Evolutionary conservation across 2,113 vertebrate species (phyloP).

Genomic region (Haemorhous mexicanus): DNA sequence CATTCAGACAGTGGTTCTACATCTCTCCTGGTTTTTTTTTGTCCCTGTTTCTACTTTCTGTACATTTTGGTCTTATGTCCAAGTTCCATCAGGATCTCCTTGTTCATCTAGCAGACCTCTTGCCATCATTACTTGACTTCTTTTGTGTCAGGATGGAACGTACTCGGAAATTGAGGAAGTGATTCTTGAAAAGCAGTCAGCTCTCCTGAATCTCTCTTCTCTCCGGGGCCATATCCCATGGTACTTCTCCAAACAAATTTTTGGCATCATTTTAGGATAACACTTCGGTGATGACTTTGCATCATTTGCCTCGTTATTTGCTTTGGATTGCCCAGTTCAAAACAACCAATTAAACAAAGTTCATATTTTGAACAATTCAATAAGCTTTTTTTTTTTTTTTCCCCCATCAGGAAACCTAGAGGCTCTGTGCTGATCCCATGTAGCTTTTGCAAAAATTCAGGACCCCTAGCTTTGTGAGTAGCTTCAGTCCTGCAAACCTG

Average conservation of each 20-base stretch:
- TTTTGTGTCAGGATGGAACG: background rate
- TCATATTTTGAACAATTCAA: background rate
- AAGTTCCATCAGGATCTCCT: background rate
- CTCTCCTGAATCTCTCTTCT: background rate
- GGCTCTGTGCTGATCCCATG: background rate
- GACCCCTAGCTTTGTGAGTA: background rate
- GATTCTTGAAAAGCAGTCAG: background rate
- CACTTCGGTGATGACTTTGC: background rate
- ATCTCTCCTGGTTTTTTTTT: background rate
- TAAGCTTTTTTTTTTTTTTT: background rate
- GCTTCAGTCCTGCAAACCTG: background rate
- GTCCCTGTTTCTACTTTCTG: background rate
- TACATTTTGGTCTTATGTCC: background rate
- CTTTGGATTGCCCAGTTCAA: background rate
- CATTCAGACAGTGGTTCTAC: background rate
- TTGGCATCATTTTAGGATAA: background rate
- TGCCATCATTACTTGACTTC: background rate
- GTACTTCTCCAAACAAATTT: background rate
- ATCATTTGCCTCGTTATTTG: background rate
- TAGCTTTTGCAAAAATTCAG: background rate
- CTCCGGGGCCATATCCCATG: background rate
- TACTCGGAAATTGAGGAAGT: background rate
- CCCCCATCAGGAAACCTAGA: background rate
- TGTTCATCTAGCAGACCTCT: background rate
- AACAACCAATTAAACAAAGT: background rate